These are phyloP conservation scores for Dromas ardeola DNA, from an alignment of 2,113 vertebrate genomes.

Conservation along the genomic window DNA sequence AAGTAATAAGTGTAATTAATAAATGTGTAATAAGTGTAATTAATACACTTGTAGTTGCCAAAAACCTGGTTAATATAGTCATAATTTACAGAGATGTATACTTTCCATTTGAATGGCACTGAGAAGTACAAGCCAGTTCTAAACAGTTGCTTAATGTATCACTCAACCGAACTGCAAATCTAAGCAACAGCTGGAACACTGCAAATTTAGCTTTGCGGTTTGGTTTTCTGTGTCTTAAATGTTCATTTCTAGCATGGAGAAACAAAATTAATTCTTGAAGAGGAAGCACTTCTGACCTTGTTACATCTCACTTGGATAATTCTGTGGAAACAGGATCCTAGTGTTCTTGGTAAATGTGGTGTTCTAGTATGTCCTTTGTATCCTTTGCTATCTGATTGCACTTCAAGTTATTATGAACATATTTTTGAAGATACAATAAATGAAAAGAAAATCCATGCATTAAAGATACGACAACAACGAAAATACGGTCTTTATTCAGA, in stretches of 20 bases:
- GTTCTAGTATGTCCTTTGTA: background rate
- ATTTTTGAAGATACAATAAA: background rate
- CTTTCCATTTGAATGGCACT: background rate
- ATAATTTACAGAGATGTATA: background rate
- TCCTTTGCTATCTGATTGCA: background rate
- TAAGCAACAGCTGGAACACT: background rate
- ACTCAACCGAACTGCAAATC: background rate
- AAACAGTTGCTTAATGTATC: background rate
- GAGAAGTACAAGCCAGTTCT: background rate
- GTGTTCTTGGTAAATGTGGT: background rate
- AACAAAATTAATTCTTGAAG: background rate
- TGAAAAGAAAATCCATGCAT: background rate
- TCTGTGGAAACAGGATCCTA: background rate
- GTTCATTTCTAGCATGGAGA: background rate
- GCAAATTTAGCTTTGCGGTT: background rate
- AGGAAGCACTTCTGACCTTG: background rate
- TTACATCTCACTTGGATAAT: background rate
- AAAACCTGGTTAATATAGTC: background rate
- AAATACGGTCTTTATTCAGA: background rate
- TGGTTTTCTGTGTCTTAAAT: background rate
- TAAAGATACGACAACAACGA: background rate
- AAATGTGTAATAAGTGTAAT: background rate
- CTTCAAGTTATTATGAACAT: background rate
- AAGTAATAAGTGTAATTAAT: background rate
- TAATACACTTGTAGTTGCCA: background rate